Base-by-base conservation (phyloP, 2,888 invertebrate genomes). In the Troglohyphantes excavatus region DNA sequence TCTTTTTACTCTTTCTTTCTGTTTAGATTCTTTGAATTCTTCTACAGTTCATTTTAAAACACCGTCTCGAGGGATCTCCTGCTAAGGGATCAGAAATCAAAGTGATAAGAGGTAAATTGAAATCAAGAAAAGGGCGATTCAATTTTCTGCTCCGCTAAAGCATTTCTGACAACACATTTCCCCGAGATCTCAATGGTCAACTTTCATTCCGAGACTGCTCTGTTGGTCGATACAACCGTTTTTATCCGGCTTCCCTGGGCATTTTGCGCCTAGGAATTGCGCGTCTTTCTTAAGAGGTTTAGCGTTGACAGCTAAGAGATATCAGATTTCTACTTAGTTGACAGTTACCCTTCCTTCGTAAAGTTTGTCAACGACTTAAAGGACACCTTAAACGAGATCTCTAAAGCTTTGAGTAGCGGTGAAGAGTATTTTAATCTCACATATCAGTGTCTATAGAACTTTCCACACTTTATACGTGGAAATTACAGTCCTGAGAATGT, bases 81-180 rank as follows among this genome's bases (percentile, higher is more conserved):
- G 6, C 21, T 65, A 78, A 65, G 27, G 43, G 67, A 46, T 67
- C 79, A 72, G 61, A 72, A 72, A 27, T 83, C 23, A 75, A 29
- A 75, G 75, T 46, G 75, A 83, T 83, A 83, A 73, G 72, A 63
- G 83, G 43, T 72, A 72, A 72, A 46, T 72, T 27, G 43, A 72
- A 61, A 70, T 70, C 79, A 79, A 79, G 61, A 65, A 63, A 79
- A 70, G 70, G 6, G 29, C 29, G 46, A 79, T 87, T 87, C 87
- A 79, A 87, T 87, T 87, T 87, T 87, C 87, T 79, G 72, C 79
- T 79, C 79, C 72, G 79, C 87, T 87, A 79, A 87, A 72, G 79
- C 79, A 79, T 70, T 87, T 72, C 73, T 63, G 87, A 79, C 79
- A 72, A 46, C 79, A 72, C 79, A 79, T 87, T 72, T 79, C 0